Evolutionary conservation across 2,797 vertebrate genomes (phyloP).

Genomic region (Galago senegalensis): DNA sequence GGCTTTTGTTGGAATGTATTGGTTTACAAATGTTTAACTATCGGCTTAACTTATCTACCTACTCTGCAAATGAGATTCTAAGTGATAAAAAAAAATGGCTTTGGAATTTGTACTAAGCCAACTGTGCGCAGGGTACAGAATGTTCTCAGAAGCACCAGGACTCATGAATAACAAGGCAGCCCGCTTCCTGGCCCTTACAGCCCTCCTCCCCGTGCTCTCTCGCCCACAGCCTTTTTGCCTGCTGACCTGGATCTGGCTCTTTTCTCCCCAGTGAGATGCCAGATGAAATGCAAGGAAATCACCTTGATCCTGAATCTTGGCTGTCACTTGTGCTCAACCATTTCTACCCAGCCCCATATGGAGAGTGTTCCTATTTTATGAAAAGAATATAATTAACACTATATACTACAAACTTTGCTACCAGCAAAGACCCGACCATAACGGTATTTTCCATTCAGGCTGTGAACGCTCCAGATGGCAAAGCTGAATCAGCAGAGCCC

Average conservation of each 20-base stretch:
- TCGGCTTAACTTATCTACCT: conserved; percentile 78
- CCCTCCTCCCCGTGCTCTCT: conserved; percentile 24
- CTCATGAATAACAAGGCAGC: conserved; percentile 56
- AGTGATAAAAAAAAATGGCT: conserved; percentile 70
- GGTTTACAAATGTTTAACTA: conserved; percentile 81
- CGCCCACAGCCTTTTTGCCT: conserved; percentile 20
- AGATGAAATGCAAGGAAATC: conserved; percentile 26
- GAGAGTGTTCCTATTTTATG: neutral
- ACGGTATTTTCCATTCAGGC: conserved; percentile 19
- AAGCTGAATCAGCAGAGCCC: conserved; percentile 73
- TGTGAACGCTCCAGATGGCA: conserved; percentile 60
- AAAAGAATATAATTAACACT: conserved; percentile 59
- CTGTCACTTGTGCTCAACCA: neutral
- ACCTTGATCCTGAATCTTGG: conserved; percentile 49
- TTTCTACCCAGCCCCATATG: neutral
- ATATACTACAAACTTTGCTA: neutral
- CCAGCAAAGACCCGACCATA: conserved; percentile 43
- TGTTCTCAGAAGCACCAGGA: conserved; percentile 63
- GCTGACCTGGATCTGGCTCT: conserved; percentile 65
- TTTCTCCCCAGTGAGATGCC: conserved; percentile 54
- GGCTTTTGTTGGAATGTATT: conserved; percentile 70
- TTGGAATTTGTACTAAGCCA: conserved; percentile 81
- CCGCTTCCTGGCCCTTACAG: conserved; percentile 47
- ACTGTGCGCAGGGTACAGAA: conserved; percentile 68
- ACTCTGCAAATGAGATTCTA: conserved; percentile 70